Base-by-base conservation (phyloP, 2,888 invertebrate genomes). In the Tetragonisca angustula region DNA sequence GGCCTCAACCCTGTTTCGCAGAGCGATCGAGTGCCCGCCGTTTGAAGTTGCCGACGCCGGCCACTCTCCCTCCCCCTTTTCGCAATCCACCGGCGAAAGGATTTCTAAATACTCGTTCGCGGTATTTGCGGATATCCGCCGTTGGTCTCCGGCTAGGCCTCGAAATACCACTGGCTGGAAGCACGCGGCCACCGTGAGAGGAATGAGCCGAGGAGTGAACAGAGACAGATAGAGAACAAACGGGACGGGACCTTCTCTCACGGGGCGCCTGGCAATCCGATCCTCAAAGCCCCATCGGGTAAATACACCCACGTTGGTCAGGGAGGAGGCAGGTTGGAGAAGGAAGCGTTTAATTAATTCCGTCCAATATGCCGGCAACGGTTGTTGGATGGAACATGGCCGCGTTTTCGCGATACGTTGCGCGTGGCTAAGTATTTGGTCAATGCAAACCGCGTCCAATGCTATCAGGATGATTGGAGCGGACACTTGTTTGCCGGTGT, bases 331-430 rank as follows among this genome's bases (percentile, higher is more conserved):
- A 17, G 24, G 2, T n/a, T 59, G 24, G 61, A 61, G 54, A 74
- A 82, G 78, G n/a, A 80, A 80, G 78, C 88, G 82, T 89, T 89
- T 89, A 89, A 89, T 89, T 89, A 89, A 89, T 89, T 87, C 88
- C 84, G 83, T 88, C 85, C 81, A 83, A 69, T 83, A 81, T 83
- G 75, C 74, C 76, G 77, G 80, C 71, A 79, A 27, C 78, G 81
- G 79, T 76, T 74, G 82, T 73, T 17, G 79, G 69, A 6, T 54
- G 62, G 13, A 82, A 82, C 83, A 79, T 72, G 69, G 79, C 54
- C 82, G 83, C 85, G 74, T 89, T 89, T 89, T 85, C 84, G 43
- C 80, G 62, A 81, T 70, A 43, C 78, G 43, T 76, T 74, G 79
- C 81, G 71, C 72, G 67, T 65, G n/a, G 54, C n/a, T 13, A n/a